Evolutionary conservation across 2,113 vertebrate species (phyloP).

Genomic region (Eurypyga helias): DNA sequence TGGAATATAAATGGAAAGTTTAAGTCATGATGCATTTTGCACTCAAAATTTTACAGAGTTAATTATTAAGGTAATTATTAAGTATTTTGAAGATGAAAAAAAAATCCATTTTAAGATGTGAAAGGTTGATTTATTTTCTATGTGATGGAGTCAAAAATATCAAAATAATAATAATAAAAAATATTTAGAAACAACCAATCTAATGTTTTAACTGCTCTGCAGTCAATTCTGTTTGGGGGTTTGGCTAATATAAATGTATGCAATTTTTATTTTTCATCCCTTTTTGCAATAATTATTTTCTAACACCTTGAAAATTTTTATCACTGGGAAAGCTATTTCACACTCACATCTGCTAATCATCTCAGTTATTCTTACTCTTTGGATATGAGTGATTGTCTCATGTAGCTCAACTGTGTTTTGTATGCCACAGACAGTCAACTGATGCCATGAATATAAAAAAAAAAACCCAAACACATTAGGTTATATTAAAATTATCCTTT

Average conservation of each 20-base stretch:
- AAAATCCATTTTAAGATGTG: not conserved
- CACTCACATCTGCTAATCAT: slow-evolving; percentile 16
- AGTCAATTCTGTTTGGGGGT: not conserved
- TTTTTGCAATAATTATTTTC: not conserved
- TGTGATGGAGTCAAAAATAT: not conserved
- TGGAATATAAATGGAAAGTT: not conserved
- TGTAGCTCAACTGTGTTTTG: not conserved
- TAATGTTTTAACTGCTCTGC: not conserved
- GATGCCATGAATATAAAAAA: not conserved
- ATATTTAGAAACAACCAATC: not conserved
- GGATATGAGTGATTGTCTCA: slow-evolving; percentile 10
- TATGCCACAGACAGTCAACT: not conserved
- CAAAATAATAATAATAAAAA: not conserved
- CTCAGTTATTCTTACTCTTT: slow-evolving; percentile 38
- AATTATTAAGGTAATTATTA: too few relatives aligned
- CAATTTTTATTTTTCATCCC: not conserved
- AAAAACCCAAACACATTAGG: not conserved
- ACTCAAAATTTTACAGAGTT: not conserved
- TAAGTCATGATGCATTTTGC: too few relatives aligned
- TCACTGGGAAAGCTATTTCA: not conserved
- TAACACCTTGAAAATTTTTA: not conserved
- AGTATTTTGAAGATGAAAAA: not conserved
- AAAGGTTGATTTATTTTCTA: not conserved
- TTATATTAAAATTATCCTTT: not conserved
- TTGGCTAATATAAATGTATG: not conserved